Evolutionary conservation across 1,140 invertebrate species (phyloP), one percentile per base, ranked within the genome.

Genomic region (Rhizoglyphus robini): DNA sequence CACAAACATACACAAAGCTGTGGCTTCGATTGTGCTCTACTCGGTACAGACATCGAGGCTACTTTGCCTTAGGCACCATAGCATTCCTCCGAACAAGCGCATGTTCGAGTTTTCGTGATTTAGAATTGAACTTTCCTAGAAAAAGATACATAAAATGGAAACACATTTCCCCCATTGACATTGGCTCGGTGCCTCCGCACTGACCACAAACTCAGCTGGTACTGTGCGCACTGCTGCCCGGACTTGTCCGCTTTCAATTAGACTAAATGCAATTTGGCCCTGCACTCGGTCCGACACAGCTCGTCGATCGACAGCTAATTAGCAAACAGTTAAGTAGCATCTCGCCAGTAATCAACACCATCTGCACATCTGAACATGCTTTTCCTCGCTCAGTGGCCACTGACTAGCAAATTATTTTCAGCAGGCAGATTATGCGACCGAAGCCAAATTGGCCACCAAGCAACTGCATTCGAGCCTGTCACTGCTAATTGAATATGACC

Each of bases 81-180:
- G 51, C 51, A 54, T 54, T 54, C 51, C 51, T 8, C 23, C 51
- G 23, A 54, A 54, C 23, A 15, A 54, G 23, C 31, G 51, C 20
- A 41, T 8, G 8, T 8, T 41, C 36, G 8, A 11, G 8, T 41
- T 41, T 41, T 41, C 36, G 51, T 54, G 51, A 54, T 54, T 54
- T 54, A 54, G 51, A 54, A 54, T 54, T 20, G 31, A 54, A 27
- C 8, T 54, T 20, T 54, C 20, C 31, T 54, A 5, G 51, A 23
- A 54, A 54, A 54, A 54, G 51, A 54, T 54, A 54, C 51, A 27
- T 54, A 54, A 54, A 54, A 20, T 54, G 51, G 31, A 54, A 32
- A 27, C 23, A 23, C n/a, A n/a, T n/a, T 8, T 23, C 51, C 36
- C 18, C 36, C 36, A 41, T 41, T 41, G 36, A 41, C 36, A 41